A percentile compares a stretch with the other conserved stretches of the same genome.
These are phyloP conservation scores for Aphelocoma californica DNA, from an alignment of 2,797 vertebrate genomes.

Conservation along the genomic window DNA sequence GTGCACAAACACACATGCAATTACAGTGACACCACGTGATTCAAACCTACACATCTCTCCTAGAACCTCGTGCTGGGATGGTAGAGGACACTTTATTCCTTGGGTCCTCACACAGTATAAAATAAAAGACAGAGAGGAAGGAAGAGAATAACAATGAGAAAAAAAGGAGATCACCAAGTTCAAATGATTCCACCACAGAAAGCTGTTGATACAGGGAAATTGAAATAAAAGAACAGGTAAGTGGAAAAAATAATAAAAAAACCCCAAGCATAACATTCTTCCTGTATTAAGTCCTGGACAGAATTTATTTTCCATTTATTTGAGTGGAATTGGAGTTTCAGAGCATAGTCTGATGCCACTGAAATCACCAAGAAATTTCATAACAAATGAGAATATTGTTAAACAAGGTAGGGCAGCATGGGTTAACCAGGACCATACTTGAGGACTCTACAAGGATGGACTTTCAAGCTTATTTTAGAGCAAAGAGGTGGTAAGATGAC, in stretches of 20 bases:
- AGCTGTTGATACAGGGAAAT: background rate
- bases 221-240: background rate
- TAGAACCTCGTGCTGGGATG: background rate
- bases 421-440: background rate
- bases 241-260: background rate
- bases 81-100: background rate
- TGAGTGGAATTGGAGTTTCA: background rate
- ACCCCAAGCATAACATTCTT: background rate
- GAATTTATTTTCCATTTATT: background rate
- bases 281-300: background rate
- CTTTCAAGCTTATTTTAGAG: background rate
- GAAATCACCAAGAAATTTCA: background rate
- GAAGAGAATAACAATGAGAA: background rate
- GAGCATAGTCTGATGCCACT: background rate
- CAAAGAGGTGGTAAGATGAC: background rate
- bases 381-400: background rate
- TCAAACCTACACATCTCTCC: background rate
- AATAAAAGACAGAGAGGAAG: background rate
- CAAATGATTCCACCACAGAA: background rate
- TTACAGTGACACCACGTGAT: background rate
- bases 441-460: background rate
- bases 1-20: background rate
- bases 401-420: background rate
- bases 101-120: background rate
- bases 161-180: background rate